These are phyloP conservation scores for Montipora sp. DNA, from an alignment of 64 coral and sea anemone species.

Conservation along the genomic window DNA sequence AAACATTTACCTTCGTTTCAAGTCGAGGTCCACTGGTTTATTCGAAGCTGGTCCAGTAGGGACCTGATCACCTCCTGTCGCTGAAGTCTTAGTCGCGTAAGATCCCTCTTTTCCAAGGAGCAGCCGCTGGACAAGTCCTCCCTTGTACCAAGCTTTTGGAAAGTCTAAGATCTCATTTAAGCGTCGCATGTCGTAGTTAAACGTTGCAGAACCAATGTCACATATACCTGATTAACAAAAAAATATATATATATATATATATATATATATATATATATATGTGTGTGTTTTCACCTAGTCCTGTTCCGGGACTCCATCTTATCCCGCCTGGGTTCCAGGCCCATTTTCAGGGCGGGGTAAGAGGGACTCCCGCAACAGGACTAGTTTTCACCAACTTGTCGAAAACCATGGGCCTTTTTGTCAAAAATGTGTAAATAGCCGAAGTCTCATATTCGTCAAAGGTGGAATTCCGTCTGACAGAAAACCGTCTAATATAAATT, in stretches of 20 bases:
- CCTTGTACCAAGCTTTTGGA: constrained; percentile 97
- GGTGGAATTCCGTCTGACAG: too few relatives aligned
- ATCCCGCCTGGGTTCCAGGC: too few relatives aligned
- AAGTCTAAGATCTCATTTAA: constrained; percentile 97
- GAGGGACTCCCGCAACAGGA: too few relatives aligned
- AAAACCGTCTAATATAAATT: too few relatives aligned
- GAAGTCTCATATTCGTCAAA: too few relatives aligned
- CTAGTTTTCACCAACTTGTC: too few relatives aligned
- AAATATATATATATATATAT: neutral
- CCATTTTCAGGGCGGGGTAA: too few relatives aligned
- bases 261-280: neutral
- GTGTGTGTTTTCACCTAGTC: too few relatives aligned
- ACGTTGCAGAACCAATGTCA: constrained; percentile 94
- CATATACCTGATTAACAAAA: constrained; percentile 75
- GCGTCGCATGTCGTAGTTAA: constrained; percentile 97
- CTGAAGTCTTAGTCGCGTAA: constrained; percentile 85
- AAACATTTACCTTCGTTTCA: constrained; percentile 45
- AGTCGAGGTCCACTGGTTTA: constrained; percentile 9
- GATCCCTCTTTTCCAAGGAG: constrained; percentile 96
- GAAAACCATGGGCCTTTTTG: too few relatives aligned
- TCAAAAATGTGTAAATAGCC: too few relatives aligned
- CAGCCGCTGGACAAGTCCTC: constrained; percentile 84
- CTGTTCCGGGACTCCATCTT: too few relatives aligned
- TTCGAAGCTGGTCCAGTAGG: constrained; percentile 4
- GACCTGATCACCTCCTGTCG: constrained; percentile 15